phyloP scores from a whole-genome alignment of 1,140 invertebrate species.

The Heliconius congener region DNA sequence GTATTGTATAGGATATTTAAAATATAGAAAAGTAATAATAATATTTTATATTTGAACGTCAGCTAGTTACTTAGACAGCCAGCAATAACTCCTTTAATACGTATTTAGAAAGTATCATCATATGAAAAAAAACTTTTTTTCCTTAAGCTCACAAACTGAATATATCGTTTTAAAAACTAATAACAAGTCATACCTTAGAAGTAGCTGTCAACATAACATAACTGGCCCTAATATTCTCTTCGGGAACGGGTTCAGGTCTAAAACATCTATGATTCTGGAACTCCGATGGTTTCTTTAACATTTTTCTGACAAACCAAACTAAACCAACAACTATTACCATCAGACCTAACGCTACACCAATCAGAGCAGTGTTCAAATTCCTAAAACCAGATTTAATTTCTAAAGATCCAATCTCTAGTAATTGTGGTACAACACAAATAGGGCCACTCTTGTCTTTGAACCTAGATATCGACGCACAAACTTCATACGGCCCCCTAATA shows the following conservation, averaged over 20 bases:
- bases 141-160: not conserved
- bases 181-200: constrained; percentile 73
- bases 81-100: no score
- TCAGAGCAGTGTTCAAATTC: constrained; percentile 78
- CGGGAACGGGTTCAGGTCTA: constrained; percentile 76
- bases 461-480: constrained; percentile 76
- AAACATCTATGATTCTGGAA: constrained; percentile 82
- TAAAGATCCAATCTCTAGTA: constrained; percentile 64
- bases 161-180: not conserved
- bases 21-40: no score
- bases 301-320: constrained; percentile 81
- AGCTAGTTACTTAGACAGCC: no score
- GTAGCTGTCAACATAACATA: constrained; percentile 85
- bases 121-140: no score
- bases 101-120: no score
- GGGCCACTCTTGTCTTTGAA: constrained; percentile 69
- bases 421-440: constrained; percentile 81
- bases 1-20: no score
- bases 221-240: constrained; percentile 78
- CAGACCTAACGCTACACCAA: constrained; percentile 80
- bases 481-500: constrained; percentile 75
- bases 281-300: constrained; percentile 80
- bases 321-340: constrained; percentile 80
- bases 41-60: no score
- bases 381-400: constrained; percentile 76